Evolutionary conservation across 1,140 invertebrate species (phyloP).

Genomic region (Yoshiicerus persimilis): DNA sequence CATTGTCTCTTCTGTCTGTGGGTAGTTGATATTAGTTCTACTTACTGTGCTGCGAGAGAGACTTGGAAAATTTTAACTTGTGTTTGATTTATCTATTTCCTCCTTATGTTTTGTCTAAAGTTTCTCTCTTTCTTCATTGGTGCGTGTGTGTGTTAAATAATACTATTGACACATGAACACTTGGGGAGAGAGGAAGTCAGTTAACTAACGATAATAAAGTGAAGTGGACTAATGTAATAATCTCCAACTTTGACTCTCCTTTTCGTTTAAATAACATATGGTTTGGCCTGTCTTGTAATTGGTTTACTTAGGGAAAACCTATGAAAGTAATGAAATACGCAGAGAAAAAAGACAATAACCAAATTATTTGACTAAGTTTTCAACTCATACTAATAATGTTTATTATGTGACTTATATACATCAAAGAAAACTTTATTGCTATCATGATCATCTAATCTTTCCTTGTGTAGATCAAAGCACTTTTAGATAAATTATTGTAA

Average conservation of each 20-base stretch:
- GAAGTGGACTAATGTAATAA: slow-evolving; percentile 11
- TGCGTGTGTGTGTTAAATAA: background rate
- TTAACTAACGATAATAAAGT: background rate
- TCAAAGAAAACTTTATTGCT: too few species aligned
- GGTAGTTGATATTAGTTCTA: background rate
- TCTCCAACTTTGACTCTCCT: background rate
- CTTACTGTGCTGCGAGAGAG: too few species aligned
- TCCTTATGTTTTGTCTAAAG: slow-evolving; percentile 1
- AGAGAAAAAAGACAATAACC: background rate
- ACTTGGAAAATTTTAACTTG: background rate
- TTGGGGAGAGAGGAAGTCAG: background rate
- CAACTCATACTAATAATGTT: too few species aligned
- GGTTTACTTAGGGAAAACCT: background rate
- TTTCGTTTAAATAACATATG: background rate
- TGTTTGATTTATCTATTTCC: background rate
- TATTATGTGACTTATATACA: too few species aligned
- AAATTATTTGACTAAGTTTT: too few species aligned
- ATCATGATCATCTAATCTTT: too few species aligned
- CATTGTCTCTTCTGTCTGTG: background rate
- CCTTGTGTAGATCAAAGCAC: too few species aligned
- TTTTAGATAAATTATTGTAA: too few species aligned
- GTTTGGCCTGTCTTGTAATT: background rate
- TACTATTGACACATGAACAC: background rate
- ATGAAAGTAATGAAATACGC: background rate
- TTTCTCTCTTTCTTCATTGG: background rate